phyloP scores from a whole-genome alignment of 2,797 vertebrate genomes.

The Vireo griseus region DNA sequence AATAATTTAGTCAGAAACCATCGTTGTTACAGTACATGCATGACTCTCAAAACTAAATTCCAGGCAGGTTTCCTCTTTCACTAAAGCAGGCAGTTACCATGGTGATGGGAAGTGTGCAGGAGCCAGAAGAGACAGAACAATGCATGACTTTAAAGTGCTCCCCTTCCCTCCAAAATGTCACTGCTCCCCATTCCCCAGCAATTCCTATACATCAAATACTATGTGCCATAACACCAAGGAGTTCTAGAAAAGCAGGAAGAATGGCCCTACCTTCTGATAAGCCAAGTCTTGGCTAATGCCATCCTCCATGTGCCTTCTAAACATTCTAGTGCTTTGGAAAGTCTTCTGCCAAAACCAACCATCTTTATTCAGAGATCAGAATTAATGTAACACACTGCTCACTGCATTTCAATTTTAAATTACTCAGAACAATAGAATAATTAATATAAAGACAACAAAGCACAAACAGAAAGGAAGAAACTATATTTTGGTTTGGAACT shows the following conservation, averaged over 20 bases:
- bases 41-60: conserved; percentile 40
- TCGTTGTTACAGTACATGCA: not conserved
- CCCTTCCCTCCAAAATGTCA: conserved; percentile 31
- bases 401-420: not conserved
- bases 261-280: not conserved
- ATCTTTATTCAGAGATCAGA: not conserved
- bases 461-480: not conserved
- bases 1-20: conserved; percentile 48
- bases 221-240: not conserved
- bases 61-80: conserved; percentile 48
- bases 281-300: not conserved
- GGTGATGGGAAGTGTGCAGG: conserved; percentile 41
- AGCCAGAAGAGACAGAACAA: conserved; percentile 43
- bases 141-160: conserved; percentile 46
- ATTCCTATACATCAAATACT: not conserved
- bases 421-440: not conserved
- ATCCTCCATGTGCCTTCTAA: not conserved
- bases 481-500: not conserved
- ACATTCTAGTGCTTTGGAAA: not conserved
- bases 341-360: not conserved
- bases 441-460: not conserved
- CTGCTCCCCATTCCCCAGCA: not conserved
- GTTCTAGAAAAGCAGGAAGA: not conserved
- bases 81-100: conserved; percentile 50
- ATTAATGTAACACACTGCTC: not conserved